phyloP scores from a whole-genome alignment of 2,113 vertebrate genomes.

The Pteronura brasiliensis region DNA sequence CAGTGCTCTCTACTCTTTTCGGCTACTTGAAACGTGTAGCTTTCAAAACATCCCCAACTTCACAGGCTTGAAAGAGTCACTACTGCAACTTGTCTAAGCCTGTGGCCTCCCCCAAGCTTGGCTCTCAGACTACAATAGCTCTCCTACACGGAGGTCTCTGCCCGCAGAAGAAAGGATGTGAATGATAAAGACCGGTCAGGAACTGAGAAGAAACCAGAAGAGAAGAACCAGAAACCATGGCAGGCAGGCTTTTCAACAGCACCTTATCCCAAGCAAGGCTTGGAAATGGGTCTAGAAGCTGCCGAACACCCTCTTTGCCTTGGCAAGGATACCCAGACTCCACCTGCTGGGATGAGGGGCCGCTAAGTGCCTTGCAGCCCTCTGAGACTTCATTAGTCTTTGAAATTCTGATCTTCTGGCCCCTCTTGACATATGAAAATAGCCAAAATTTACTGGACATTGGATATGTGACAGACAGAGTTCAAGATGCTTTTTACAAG shows the following conservation, averaged over 20 bases:
- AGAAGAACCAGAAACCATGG: neutral
- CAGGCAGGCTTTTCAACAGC: neutral
- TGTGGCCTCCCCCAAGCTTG: neutral
- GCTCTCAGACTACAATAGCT: neutral
- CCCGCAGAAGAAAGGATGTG: neutral
- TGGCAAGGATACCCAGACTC: neutral
- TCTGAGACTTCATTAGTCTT: neutral
- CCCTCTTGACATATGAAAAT: neutral
- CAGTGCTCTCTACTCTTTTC: neutral
- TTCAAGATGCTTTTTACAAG: neutral
- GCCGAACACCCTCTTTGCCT: neutral
- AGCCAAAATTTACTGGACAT: neutral
- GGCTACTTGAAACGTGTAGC: neutral
- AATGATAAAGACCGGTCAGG: neutral
- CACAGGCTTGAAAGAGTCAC: neutral
- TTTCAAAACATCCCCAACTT: neutral
- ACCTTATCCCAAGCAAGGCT: neutral
- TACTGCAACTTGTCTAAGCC: neutral
- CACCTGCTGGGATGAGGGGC: rapidly evolving
- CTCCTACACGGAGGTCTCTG: neutral
- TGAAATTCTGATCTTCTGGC: neutral
- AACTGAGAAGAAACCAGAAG: neutral
- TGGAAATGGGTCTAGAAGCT: neutral
- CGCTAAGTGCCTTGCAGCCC: neutral
- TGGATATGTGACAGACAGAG: neutral